Conservation (phyloP, 2,888 invertebrate species). For the Trissoscelio sp. region DNA sequence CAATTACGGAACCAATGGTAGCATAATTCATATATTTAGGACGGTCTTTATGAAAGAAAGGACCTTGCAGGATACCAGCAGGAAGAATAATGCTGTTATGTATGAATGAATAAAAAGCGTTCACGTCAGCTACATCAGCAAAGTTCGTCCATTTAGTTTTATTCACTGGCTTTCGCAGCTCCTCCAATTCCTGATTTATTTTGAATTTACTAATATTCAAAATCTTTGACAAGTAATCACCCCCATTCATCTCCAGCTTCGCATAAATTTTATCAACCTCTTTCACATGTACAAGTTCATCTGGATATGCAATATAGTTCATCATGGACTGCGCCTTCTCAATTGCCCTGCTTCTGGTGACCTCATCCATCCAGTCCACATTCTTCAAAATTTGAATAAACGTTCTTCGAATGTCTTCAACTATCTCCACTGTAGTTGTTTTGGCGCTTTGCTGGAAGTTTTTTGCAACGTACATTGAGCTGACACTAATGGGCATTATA, state of each 20-base stretch:
- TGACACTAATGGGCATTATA: constrained; percentile 90
- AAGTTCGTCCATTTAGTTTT: constrained; percentile 85
- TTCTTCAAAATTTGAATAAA: constrained; percentile 91
- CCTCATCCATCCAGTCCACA: constrained; percentile 96
- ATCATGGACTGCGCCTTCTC: constrained; percentile 93
- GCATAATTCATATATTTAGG: constrained; percentile 96
- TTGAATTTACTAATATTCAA: constrained; percentile 84
- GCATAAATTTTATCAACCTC: constrained; percentile 92
- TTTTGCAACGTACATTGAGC: constrained; percentile 93
- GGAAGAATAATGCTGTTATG: constrained; percentile 90
- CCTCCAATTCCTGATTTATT: constrained; percentile 84
- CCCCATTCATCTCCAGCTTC: constrained; percentile 82
- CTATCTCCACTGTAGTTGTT: constrained; percentile 93
- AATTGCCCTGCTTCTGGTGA: constrained; percentile 90
- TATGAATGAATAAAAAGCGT: constrained; percentile 85
- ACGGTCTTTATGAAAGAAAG: constrained; percentile 94
- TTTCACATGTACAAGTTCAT: constrained; percentile 92
- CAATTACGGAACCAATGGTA: constrained; percentile 95
- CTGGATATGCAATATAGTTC: constrained; percentile 96
- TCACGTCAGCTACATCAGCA: constrained; percentile 84
- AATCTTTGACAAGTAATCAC: constrained; percentile 84
- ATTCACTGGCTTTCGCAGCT: constrained; percentile 84
- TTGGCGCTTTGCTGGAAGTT: constrained; percentile 95
- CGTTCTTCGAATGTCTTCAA: constrained; percentile 91
- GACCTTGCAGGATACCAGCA: constrained; percentile 95